Percentiles rank a stretch among this genome's conserved stretches.
Conservation (phyloP, 2,113 vertebrate species). For the Chelonoidis abingdonii region DNA sequence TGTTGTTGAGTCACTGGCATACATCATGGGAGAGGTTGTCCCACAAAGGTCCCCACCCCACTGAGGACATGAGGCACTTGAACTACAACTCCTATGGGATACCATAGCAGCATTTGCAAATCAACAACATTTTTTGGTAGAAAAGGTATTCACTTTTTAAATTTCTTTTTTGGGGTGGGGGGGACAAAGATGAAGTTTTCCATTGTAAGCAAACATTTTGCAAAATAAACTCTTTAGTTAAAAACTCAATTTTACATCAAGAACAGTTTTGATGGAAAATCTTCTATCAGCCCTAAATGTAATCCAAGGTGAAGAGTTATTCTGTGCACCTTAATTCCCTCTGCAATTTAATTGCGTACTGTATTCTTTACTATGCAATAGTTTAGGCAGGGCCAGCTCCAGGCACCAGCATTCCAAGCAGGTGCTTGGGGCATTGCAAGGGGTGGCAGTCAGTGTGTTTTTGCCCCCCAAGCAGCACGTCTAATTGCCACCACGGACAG, state of each 20-base stretch:
- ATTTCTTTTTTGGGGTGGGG: fast-evolving
- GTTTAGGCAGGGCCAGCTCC: not conserved
- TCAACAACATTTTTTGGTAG: not conserved
- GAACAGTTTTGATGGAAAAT: not conserved
- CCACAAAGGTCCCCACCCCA: fast-evolving
- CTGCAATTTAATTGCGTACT: not conserved
- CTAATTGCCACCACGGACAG: too few species aligned
- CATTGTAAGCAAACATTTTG: not conserved
- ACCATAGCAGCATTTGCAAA: not conserved
- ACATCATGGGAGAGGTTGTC: not conserved
- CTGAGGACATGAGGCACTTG: fast-evolving
- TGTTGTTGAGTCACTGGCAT: not conserved
- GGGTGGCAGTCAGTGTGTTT: too few species aligned
- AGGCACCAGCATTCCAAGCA: too few species aligned
- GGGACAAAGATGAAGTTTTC: not conserved
- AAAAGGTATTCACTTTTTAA: not conserved
- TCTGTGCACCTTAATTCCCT: not conserved
- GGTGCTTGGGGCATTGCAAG: too few species aligned
- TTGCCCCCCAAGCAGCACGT: too few species aligned
- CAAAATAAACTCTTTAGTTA: not conserved
- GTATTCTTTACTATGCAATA: not conserved
- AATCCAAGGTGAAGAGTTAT: not conserved
- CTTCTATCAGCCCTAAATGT: not conserved
- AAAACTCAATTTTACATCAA: not conserved
- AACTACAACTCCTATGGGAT: fast-evolving